Conservation (phyloP, 2,888 invertebrate genomes). For the Anthophora plumipes region DNA sequence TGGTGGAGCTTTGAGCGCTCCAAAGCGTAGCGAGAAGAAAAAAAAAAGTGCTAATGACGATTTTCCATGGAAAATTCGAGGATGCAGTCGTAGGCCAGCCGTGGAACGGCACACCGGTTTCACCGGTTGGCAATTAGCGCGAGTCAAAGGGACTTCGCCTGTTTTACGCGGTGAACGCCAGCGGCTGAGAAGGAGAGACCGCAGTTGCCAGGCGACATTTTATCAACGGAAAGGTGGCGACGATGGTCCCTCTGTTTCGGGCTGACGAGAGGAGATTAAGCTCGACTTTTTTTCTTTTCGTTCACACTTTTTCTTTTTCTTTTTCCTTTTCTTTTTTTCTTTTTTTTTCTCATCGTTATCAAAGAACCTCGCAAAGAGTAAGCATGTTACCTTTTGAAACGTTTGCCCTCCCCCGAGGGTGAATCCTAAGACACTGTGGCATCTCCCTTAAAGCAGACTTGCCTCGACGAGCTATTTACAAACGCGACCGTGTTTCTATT, state of each 20-base stretch:
- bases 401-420: neutral
- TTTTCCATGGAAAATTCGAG: conserved; percentile 41
- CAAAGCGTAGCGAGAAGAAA: neutral
- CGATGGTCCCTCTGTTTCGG: conserved; percentile 15
- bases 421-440: conserved; percentile 26
- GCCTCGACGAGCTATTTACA: conserved; percentile 8
- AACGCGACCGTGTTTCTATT: neutral
- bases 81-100: conserved; percentile 17
- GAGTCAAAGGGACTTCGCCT: conserved; percentile 68
- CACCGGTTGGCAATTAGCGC: conserved; percentile 60
- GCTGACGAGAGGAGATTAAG: conserved; percentile 55
- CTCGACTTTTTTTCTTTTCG: conserved; percentile 58
- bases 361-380: conserved; percentile 47
- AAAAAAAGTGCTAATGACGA: conserved; percentile 25
- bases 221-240: conserved; percentile 41
- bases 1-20: neutral
- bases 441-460: conserved; percentile 15
- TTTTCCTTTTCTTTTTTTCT: no score
- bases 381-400: conserved; percentile 49
- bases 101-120: conserved; percentile 8
- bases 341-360: conserved; percentile 29
- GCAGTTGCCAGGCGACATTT: conserved; percentile 58
- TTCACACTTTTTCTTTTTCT: conserved; percentile 41
- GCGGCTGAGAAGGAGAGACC: conserved; percentile 34
- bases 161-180: conserved; percentile 55